These are phyloP conservation scores for Dendropsophus ebraccatus DNA, from an alignment of 2,113 vertebrate species.

Conservation along the genomic window DNA sequence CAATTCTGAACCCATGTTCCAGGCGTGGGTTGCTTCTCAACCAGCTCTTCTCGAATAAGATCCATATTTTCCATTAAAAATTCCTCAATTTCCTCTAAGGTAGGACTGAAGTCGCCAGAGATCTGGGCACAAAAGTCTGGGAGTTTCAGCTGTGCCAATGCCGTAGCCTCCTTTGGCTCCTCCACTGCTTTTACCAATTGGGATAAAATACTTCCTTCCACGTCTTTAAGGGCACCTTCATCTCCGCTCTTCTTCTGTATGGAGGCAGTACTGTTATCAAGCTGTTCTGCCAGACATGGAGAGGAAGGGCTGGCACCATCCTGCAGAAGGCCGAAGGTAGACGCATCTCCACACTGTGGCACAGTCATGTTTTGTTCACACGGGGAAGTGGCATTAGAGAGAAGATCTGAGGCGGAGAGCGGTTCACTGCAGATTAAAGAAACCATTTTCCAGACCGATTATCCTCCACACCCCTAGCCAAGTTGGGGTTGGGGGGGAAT, in stretches of 20 bases:
- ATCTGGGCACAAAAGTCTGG: conserved; percentile 75
- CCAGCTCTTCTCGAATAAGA: conserved; percentile 68
- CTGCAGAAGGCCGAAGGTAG: background rate
- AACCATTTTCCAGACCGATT: conserved; percentile 74
- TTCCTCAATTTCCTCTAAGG: conserved; percentile 89
- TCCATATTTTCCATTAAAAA: conserved; percentile 85
- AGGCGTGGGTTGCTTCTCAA: conserved; percentile 39
- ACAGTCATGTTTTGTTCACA: conserved; percentile 60
- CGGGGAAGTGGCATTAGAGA: conserved; percentile 62
- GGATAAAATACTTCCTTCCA: background rate
- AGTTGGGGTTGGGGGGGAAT: background rate
- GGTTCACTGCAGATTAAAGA: conserved; percentile 79
- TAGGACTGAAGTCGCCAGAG: conserved; percentile 79
- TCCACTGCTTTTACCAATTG: conserved; percentile 62
- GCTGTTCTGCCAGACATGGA: conserved; percentile 61
- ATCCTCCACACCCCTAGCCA: background rate
- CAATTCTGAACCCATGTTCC: conserved; percentile 35
- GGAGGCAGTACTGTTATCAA: conserved; percentile 44
- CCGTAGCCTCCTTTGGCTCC: conserved; percentile 61
- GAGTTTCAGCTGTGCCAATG: conserved; percentile 67
- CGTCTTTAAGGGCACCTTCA: conserved; percentile 23
- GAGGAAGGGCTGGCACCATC: conserved; percentile 64
- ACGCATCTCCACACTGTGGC: conserved; percentile 53
- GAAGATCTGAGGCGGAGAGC: conserved; percentile 62
- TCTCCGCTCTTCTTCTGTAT: conserved; percentile 15